phyloP scores from a whole-genome alignment of 2,888 invertebrate species.

The Macaria notata region DNA sequence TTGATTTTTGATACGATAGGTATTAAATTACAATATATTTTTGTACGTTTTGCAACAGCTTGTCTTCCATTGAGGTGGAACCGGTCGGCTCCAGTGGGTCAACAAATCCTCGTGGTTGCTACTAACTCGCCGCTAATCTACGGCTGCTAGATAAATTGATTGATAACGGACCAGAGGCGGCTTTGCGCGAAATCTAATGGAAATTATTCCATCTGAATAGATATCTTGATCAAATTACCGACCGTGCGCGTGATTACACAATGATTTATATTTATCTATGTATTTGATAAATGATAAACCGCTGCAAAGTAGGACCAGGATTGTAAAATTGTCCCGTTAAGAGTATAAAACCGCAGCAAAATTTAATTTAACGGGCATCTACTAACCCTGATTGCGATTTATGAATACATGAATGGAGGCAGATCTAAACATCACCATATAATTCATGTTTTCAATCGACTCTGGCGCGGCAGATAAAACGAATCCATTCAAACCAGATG shows the following conservation, averaged over 20 bases:
- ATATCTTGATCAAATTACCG: constrained; percentile 58
- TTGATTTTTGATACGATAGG: constrained; percentile 7
- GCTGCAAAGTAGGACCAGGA: constrained; percentile 5
- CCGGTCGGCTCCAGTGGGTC: constrained; percentile 64
- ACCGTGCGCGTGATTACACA: constrained; percentile 49
- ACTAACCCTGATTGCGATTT: constrained; percentile 17
- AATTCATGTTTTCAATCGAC: constrained; percentile 13
- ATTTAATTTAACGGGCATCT: constrained; percentile 2
- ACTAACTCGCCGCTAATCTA: constrained; percentile 38
- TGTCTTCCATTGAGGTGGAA: constrained; percentile 57
- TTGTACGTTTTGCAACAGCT: constrained; percentile 42
- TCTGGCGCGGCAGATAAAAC: constrained; percentile 13
- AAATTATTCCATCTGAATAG: constrained; percentile 59
- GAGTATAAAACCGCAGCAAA: constrained; percentile 7
- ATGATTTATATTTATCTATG: constrained; percentile 47
- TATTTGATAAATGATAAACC: constrained; percentile 39
- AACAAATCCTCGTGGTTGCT: constrained; percentile 62
- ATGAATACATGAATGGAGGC: constrained; percentile 17
- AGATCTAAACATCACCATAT: constrained; percentile 3
- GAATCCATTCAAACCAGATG: constrained; percentile 15
- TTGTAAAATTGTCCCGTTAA: constrained; percentile 12
- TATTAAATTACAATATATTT: constrained; percentile 14
- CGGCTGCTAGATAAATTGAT: constrained; percentile 69
- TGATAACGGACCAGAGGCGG: constrained; percentile 67
- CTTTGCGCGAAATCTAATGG: constrained; percentile 69